Percentiles rank a stretch among this genome's conserved stretches.
These are phyloP conservation scores for Trogon surrucura DNA, from an alignment of 2,113 vertebrate species.

Conservation along the genomic window DNA sequence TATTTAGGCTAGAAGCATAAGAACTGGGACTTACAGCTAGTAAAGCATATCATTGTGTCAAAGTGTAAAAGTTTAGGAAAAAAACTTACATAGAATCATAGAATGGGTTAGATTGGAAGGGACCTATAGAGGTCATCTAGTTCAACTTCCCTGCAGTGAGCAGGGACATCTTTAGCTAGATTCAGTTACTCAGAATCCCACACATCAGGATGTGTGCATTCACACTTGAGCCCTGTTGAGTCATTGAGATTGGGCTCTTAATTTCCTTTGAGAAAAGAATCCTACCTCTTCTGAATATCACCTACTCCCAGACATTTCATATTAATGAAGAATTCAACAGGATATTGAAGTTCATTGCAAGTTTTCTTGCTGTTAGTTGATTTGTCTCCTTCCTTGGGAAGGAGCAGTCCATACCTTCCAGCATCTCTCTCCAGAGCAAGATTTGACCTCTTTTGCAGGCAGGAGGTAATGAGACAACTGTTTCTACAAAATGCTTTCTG, in stretches of 20 bases:
- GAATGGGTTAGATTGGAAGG: no score
- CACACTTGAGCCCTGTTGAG: neutral
- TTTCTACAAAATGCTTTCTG: neutral
- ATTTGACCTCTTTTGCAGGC: neutral
- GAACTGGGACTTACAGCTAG: neutral
- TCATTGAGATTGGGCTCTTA: neutral
- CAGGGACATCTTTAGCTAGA: neutral
- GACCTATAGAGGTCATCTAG: no score
- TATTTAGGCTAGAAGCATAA: neutral
- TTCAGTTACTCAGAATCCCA: neutral
- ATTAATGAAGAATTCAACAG: neutral
- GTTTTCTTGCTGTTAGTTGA: neutral
- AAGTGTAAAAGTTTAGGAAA: neutral
- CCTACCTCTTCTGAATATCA: neutral
- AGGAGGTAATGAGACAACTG: neutral
- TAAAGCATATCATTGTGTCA: neutral
- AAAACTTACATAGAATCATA: neutral
- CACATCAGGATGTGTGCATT: neutral
- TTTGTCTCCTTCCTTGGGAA: neutral
- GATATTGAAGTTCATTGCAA: neutral
- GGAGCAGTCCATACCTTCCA: neutral
- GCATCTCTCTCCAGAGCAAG: neutral
- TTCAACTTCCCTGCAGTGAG: no score
- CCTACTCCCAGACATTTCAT: neutral
- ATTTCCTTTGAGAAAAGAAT: neutral